Percentiles rank a stretch among this genome's conserved stretches.
These are phyloP conservation scores for Cryptops parisi DNA, from an alignment of 2,888 invertebrate genomes.

Conservation along the genomic window DNA sequence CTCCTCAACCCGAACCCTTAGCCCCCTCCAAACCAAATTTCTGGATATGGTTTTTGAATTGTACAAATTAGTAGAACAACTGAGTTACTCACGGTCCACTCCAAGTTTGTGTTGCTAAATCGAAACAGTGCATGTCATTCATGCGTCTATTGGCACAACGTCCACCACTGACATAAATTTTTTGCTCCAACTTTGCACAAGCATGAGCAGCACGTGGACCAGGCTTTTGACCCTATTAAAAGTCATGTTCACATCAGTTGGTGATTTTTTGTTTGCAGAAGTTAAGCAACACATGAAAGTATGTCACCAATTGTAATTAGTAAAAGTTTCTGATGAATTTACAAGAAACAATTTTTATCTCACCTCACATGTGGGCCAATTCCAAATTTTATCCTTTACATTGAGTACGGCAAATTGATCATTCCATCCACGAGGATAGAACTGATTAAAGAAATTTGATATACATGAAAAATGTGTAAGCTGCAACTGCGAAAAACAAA, in stretches of 20 bases:
- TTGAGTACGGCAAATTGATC: conserved; percentile 28
- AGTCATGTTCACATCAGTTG: no score
- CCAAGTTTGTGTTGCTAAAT: conserved; percentile 33
- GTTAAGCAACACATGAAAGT: no score
- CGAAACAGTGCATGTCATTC: conserved; percentile 34
- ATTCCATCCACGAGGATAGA: conserved; percentile 27
- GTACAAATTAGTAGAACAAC: no score
- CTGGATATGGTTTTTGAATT: no score
- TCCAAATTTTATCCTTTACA: conserved; percentile 23
- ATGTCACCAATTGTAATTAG: no score
- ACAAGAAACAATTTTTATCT: background rate
- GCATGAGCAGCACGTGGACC: conserved; percentile 36
- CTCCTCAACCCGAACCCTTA: no score
- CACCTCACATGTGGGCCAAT: conserved; percentile 23
- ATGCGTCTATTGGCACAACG: conserved; percentile 28
- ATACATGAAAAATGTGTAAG: no score
- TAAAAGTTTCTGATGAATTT: no score
- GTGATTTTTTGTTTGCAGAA: no score
- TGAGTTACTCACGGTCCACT: conserved; percentile 30
- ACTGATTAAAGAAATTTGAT: background rate
- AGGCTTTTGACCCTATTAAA: conserved; percentile 29
- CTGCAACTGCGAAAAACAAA: no score
- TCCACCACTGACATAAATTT: conserved; percentile 35
- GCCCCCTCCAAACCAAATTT: no score
- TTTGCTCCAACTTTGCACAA: conserved; percentile 25